Conservation (phyloP, 2,113 vertebrate genomes). For the Pleuronectes platessa region DNA sequence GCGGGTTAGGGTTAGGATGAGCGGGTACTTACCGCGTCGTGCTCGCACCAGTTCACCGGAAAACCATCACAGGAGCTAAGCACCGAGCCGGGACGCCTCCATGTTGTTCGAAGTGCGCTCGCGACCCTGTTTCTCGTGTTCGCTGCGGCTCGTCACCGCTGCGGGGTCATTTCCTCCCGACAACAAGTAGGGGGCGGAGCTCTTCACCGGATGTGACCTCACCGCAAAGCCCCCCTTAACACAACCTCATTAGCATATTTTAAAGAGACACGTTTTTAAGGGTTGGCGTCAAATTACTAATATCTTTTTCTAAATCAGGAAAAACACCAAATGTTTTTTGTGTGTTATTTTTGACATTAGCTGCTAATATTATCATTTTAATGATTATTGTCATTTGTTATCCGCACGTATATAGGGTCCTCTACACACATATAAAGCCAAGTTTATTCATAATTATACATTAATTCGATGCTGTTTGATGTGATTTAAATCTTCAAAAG, state of each 20-base stretch:
- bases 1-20: constrained; percentile 12
- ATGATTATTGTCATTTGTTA: not conserved
- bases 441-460: not conserved
- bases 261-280: constrained; percentile 69
- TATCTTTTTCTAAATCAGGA: not conserved
- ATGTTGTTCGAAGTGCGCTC: not conserved
- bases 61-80: constrained; percentile 54
- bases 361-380: not conserved
- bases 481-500: not conserved
- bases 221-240: constrained; percentile 45
- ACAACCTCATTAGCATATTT: constrained; percentile 75
- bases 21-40: constrained; percentile 64
- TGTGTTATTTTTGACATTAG: not conserved
- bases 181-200: constrained; percentile 74
- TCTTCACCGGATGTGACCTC: constrained; percentile 80
- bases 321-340: not conserved
- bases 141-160: not conserved
- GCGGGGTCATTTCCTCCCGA: constrained; percentile 54
- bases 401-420: not conserved
- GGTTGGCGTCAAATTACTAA: no score
- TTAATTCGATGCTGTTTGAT: not conserved
- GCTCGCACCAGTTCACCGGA: constrained; percentile 37
- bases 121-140: not conserved
- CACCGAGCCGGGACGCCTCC: constrained; percentile 18
- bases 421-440: not conserved